phyloP scores from a whole-genome alignment of 2,113 vertebrate genomes.

The Sprattus sprattus region DNA sequence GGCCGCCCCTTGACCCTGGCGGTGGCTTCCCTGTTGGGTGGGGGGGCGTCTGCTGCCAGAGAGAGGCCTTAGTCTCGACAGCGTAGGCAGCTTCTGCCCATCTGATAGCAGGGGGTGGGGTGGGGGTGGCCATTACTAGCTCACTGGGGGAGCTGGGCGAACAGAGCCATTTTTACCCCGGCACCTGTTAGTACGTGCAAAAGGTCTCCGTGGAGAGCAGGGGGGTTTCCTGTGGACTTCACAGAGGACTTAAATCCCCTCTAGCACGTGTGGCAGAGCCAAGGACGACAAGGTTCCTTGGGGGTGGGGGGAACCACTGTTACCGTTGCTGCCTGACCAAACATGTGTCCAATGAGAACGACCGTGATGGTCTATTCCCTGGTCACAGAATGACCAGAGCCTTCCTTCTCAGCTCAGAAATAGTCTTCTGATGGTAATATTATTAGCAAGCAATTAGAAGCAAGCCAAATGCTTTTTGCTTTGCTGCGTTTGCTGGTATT shows the following conservation, averaged over 20 bases:
- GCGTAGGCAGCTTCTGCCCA: not conserved
- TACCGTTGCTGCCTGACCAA: not conserved
- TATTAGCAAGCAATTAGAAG: not conserved
- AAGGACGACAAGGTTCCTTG: constrained; percentile 21
- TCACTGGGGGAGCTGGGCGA: not conserved
- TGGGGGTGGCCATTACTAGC: not conserved
- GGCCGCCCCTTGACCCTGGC: not conserved
- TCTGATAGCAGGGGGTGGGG: not conserved
- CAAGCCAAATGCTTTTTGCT: not conserved
- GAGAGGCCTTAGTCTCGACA: not conserved
- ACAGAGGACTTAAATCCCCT: constrained; percentile 35
- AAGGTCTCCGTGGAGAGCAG: constrained; percentile 6
- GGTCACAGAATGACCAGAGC: not conserved
- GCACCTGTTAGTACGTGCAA: constrained; percentile 39
- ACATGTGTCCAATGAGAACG: not conserved
- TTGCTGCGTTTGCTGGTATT: not conserved
- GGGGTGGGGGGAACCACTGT: constrained; percentile 24
- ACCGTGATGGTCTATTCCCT: not conserved
- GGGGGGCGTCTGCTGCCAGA: not conserved
- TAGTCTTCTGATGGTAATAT: not conserved
- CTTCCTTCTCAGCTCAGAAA: not conserved
- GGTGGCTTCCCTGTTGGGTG: not conserved
- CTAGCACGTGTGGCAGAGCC: not conserved
- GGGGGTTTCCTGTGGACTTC: constrained; percentile 49
- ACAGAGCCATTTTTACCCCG: constrained; percentile 42